Conservation (phyloP, 2,888 invertebrate species). For the Mactromeris polynyma region DNA sequence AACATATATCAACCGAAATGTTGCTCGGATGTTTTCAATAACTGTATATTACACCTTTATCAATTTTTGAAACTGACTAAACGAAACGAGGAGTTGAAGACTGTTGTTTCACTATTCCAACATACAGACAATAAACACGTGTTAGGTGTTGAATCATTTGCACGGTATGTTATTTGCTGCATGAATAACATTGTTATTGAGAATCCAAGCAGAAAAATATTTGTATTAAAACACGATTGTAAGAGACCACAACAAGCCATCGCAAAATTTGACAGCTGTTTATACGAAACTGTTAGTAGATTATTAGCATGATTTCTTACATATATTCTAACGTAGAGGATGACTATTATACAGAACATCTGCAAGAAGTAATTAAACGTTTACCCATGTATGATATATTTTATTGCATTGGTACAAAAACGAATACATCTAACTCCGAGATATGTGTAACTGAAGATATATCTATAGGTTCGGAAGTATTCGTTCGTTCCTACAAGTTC, state of each 20-base stretch:
- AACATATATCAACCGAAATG: not conserved
- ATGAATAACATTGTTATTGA: slow-evolving; percentile 22
- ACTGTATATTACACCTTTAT: slow-evolving; percentile 5
- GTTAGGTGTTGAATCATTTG: not conserved
- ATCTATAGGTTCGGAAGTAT: not conserved
- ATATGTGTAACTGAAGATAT: not conserved
- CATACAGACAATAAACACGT: not conserved
- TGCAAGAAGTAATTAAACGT: not conserved
- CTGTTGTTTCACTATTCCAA: not conserved
- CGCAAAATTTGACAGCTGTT: slow-evolving; percentile 6
- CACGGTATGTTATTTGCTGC: not conserved
- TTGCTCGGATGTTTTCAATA: not conserved
- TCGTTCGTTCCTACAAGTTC: slow-evolving; percentile 18
- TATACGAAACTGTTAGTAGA: slow-evolving; percentile 4
- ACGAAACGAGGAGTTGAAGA: not conserved
- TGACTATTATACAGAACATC: not conserved
- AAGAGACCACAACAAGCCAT: not conserved
- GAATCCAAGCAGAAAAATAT: slow-evolving; percentile 14
- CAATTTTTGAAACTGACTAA: slow-evolving; percentile 9
- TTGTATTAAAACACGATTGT: slow-evolving; percentile 22
- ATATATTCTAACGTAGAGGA: not conserved
- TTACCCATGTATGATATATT: not conserved
- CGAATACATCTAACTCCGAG: not conserved
- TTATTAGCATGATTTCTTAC: not conserved
- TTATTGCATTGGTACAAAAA: not conserved